Evolutionary conservation across 1,140 invertebrate species (phyloP).

Genomic region (Drosophila tani): DNA sequence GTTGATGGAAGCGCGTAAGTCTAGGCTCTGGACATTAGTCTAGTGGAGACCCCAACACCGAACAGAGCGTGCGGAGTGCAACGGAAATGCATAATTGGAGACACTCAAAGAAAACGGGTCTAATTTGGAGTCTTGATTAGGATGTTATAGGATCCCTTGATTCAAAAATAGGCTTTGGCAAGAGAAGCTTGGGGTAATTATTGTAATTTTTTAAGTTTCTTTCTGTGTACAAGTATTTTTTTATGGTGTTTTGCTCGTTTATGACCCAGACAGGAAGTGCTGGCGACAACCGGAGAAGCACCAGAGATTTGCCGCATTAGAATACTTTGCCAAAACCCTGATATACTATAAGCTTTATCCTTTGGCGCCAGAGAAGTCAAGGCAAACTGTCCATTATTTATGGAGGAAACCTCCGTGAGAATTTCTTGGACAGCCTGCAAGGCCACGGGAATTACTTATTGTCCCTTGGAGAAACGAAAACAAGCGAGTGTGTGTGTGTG

Average conservation of each 20-base stretch:
- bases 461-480: neutral
- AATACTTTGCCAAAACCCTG: slow-evolving; percentile 57
- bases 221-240: neutral
- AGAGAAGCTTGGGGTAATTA: too few species aligned
- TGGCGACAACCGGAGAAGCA: slow-evolving; percentile 50
- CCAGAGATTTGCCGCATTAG: slow-evolving; percentile 45
- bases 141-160: neutral
- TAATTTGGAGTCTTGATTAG: too few species aligned
- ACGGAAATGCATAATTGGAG: slow-evolving; percentile 57
- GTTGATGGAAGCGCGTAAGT: slow-evolving; percentile 17
- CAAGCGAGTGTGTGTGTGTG: slow-evolving; percentile 32
- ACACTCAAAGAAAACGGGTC: slow-evolving; percentile 1
- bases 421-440: slow-evolving; percentile 11
- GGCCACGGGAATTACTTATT: slow-evolving; percentile 18
- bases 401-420: slow-evolving; percentile 5
- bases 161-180: neutral
- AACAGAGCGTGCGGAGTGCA: slow-evolving; percentile 23
- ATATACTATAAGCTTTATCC: slow-evolving; percentile 3
- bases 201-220: too few species aligned
- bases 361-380: slow-evolving; percentile 45
- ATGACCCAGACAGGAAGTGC: slow-evolving; percentile 65
- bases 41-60: slow-evolving; percentile 21
- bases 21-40: slow-evolving; percentile 27
- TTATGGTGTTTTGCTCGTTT: slow-evolving; percentile 36
- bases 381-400: slow-evolving; percentile 24